Evolutionary conservation across 2,797 vertebrate genomes (phyloP).

Genomic region (Hippopotamyrus pictus): DNA sequence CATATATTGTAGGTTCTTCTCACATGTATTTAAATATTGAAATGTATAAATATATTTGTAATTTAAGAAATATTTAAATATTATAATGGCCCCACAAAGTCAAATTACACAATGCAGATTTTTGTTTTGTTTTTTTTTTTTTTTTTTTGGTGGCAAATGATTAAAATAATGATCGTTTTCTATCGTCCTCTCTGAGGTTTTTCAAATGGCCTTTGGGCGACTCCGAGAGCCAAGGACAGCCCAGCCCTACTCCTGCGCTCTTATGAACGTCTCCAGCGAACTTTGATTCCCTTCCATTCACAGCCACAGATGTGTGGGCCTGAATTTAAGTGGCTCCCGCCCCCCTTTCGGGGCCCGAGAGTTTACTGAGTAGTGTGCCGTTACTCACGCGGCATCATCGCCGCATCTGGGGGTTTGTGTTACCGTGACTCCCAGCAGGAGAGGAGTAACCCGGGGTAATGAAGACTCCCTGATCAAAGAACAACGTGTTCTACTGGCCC

Average conservation of each 20-base stretch:
- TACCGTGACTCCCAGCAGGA: background rate
- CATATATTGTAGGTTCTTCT: background rate
- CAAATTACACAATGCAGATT: background rate
- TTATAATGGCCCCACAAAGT: background rate
- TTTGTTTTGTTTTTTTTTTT: background rate
- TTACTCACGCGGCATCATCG: background rate
- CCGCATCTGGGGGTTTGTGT: background rate
- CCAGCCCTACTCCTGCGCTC: background rate
- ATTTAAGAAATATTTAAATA: background rate
- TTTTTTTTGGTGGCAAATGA: background rate
- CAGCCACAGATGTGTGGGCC: background rate
- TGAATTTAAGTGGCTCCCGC: background rate
- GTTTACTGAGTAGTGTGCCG: background rate
- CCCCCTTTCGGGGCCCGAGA: background rate
- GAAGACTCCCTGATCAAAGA: background rate
- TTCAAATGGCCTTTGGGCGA: background rate
- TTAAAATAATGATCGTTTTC: background rate
- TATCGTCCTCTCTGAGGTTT: background rate
- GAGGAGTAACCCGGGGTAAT: background rate
- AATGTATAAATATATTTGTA: background rate
- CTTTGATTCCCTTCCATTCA: background rate
- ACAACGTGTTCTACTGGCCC: background rate
- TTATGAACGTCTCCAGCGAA: background rate
- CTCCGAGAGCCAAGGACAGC: background rate
- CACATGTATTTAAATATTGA: background rate